Evolutionary conservation across 2,888 invertebrate species (phyloP).

Genomic region (Stenichneumon culpator): DNA sequence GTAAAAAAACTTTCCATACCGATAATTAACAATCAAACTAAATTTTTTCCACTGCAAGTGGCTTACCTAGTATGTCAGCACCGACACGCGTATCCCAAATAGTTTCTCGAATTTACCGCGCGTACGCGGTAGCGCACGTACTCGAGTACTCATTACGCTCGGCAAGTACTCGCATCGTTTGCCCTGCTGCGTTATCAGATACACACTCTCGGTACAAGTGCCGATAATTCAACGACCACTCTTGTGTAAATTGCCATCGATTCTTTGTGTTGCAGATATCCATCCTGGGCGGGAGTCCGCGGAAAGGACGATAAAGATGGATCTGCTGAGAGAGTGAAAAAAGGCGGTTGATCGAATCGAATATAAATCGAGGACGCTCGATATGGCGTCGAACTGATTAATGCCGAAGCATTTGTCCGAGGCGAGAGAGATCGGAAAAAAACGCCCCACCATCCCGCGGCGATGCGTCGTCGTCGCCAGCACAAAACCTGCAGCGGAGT

Average conservation of each 20-base stretch:
- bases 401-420: slow-evolving; percentile 36
- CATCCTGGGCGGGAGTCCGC: neutral
- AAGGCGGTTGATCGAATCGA: slow-evolving; percentile 26
- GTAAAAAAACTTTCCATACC: too few species aligned
- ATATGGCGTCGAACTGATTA: slow-evolving; percentile 52
- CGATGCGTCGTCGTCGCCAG: slow-evolving; percentile 58
- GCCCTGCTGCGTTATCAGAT: neutral
- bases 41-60: neutral
- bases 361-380: slow-evolving; percentile 32
- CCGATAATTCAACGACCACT: neutral
- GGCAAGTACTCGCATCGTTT: too few species aligned
- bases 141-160: too few species aligned
- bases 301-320: slow-evolving; percentile 6
- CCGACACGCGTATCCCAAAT: too few species aligned
- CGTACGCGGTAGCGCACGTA: too few species aligned
- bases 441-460: slow-evolving; percentile 2
- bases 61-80: neutral
- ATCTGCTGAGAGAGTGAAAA: slow-evolving; percentile 13
- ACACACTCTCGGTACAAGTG: neutral
- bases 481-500: slow-evolving; percentile 23
- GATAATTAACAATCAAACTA: too few species aligned
- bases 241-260: neutral
- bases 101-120: neutral
- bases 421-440: neutral
- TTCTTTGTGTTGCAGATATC: neutral